phyloP scores from a whole-genome alignment of 2,888 invertebrate genomes.

The Cyaniris semiargus region DNA sequence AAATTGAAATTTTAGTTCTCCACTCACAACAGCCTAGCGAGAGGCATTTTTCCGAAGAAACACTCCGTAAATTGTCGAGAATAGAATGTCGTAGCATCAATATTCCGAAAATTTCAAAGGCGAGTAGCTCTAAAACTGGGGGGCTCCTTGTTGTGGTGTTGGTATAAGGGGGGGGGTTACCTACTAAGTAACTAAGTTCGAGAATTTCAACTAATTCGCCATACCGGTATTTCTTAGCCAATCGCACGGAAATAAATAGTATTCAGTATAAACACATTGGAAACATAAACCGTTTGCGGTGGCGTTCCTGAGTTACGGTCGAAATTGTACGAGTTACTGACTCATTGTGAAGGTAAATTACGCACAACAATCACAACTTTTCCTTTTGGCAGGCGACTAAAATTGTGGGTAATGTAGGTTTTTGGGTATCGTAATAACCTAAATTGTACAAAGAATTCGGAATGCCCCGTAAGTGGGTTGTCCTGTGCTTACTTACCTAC shows the following conservation, averaged over 20 bases:
- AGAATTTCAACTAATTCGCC: not conserved
- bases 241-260: not conserved
- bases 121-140: too few relatives aligned
- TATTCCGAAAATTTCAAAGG: too few relatives aligned
- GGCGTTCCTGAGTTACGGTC: slow-evolving; percentile 12
- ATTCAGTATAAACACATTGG: not conserved
- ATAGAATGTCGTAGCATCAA: too few relatives aligned
- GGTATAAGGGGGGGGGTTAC: too few relatives aligned
- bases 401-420: slow-evolving; percentile 10
- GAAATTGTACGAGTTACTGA: slow-evolving; percentile 21
- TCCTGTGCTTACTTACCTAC: not conserved
- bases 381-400: slow-evolving; percentile 10
- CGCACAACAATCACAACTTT: not conserved
- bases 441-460: not conserved
- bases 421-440: not conserved
- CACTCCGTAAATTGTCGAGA: too few relatives aligned
- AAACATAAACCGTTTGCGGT: slow-evolving; percentile 4
- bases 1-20: too few relatives aligned
- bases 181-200: not conserved
- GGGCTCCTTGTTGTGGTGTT: too few relatives aligned
- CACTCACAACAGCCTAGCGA: too few relatives aligned
- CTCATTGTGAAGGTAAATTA: slow-evolving; percentile 22
- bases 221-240: not conserved
- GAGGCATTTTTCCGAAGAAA: too few relatives aligned
- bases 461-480: not conserved